Conservation (phyloP, 1,140 invertebrate species). For the Cardiocondyla obscurior region DNA sequence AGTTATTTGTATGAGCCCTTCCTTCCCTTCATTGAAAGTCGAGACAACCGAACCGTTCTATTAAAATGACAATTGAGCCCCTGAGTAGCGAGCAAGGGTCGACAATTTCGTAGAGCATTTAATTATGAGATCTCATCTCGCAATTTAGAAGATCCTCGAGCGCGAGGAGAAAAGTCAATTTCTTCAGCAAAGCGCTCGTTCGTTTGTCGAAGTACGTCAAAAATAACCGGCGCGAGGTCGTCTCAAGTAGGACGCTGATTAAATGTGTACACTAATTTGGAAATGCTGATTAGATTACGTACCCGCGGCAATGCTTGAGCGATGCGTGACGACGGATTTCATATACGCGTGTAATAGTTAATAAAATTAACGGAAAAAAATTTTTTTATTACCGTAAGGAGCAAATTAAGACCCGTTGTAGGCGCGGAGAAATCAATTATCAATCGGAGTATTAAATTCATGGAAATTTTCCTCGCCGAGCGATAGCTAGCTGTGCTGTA, state of each 20-base stretch:
- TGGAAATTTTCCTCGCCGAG: not conserved
- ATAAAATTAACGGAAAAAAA: too few species aligned
- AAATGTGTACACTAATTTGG: not conserved
- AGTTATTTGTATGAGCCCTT: conserved; percentile 46
- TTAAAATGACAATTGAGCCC: conserved; percentile 53
- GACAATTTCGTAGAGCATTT: conserved; percentile 48
- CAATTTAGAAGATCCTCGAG: conserved; percentile 37
- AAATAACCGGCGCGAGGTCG: not conserved
- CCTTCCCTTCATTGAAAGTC: conserved; percentile 38
- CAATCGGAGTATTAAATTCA: not conserved
- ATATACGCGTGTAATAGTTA: not conserved
- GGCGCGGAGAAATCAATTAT: not conserved
- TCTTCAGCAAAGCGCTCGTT: not conserved
- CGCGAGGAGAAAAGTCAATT: conserved; percentile 33
- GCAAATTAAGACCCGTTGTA: not conserved
- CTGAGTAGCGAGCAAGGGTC: conserved; percentile 39
- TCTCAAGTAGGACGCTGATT: not conserved
- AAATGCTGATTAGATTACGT: not conserved
- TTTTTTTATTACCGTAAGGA: too few species aligned
- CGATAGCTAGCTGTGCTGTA: not conserved
- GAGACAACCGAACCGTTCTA: conserved; percentile 49
- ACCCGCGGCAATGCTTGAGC: not conserved
- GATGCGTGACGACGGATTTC: not conserved
- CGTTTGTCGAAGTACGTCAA: not conserved
- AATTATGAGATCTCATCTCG: conserved; percentile 46